Conservation (phyloP, 2,888 invertebrate genomes). For the Lasioglossum morio region DNA sequence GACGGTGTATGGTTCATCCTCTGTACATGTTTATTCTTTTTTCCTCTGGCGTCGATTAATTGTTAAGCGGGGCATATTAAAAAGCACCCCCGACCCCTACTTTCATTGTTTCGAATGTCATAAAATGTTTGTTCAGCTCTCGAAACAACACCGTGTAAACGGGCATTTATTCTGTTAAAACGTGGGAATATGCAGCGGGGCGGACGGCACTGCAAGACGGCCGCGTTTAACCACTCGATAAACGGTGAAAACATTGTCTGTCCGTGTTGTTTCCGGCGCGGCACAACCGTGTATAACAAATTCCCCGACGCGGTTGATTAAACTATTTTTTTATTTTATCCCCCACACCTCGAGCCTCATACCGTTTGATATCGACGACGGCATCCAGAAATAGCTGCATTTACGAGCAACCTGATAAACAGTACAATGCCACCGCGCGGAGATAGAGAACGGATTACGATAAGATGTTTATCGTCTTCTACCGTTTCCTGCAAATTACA, state of each 20-base stretch:
- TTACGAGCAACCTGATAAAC: neutral
- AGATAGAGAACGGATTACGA: neutral
- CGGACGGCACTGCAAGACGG: neutral
- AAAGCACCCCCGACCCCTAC: constrained; percentile 2
- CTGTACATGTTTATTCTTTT: neutral
- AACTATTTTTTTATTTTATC: neutral
- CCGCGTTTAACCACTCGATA: constrained; percentile 15
- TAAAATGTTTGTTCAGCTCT: constrained; percentile 40
- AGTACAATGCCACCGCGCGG: neutral
- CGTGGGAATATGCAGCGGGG: constrained; percentile 1
- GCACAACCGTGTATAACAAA: neutral
- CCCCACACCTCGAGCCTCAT: neutral
- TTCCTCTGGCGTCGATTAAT: constrained; percentile 11
- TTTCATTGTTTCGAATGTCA: constrained; percentile 29
- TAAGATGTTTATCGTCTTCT: neutral
- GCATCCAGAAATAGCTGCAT: neutral
- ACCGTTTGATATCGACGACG: neutral
- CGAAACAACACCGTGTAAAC: constrained; percentile 6
- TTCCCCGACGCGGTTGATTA: neutral
- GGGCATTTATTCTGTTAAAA: constrained; percentile 20
- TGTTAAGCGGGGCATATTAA: constrained; percentile 21
- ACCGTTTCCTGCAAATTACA: neutral
- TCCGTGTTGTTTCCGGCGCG: neutral
- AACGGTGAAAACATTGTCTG: constrained; percentile 12
- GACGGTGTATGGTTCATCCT: constrained; percentile 6